Base-by-base conservation (phyloP, 2,888 invertebrate species). In the Polietes domitor region DNA sequence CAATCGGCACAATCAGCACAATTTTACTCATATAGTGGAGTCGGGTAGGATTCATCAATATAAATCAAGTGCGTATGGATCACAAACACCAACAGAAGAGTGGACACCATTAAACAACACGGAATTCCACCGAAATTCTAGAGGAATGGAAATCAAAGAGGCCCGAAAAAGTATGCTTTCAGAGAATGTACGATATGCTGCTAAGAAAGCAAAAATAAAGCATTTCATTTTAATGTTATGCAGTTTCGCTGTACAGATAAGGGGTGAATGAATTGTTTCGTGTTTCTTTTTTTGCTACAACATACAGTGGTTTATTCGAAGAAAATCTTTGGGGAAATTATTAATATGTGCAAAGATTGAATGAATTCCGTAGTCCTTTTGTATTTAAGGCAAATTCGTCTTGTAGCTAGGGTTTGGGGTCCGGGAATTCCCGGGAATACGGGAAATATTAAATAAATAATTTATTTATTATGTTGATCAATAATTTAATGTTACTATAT, bases 31-130 rank as follows among this genome's bases (percentile, higher is more conserved):
- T 76, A 68, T 53, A 65, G 68, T 76, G 68, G 47, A 55, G 26
- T 17, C 86, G 88, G 87, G 88, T 53, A 21, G 26, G 90, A 90
- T 90, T 90, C 90, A 90, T 90, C 90, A 90, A 90, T 90, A 90
- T 90, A 90, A 90, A 90, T 90, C 90, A 90, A 90, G 83, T 80
- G 88, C 28, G 76, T 73, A 77, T 73, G 79, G 63, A 83, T 89
- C 85, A 83, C 89, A 90, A 88, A 89, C 88, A 88, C 89, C 89
- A 78, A 71, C 75, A 24, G 77, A 80, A 32, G 86, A 72, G 70
- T 76, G 32, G 41, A 41, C 37, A 7, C 10, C 37, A 37, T 37
- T 37, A 37, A 37, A 37, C 37, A 37, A 12, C 37, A 3, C 6
- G 9, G 37, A 7, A 37, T 9, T 37, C 37, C 37, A 37, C 17